Base-by-base conservation (phyloP, 2,888 invertebrate genomes). In the Nebria brevicollis region DNA sequence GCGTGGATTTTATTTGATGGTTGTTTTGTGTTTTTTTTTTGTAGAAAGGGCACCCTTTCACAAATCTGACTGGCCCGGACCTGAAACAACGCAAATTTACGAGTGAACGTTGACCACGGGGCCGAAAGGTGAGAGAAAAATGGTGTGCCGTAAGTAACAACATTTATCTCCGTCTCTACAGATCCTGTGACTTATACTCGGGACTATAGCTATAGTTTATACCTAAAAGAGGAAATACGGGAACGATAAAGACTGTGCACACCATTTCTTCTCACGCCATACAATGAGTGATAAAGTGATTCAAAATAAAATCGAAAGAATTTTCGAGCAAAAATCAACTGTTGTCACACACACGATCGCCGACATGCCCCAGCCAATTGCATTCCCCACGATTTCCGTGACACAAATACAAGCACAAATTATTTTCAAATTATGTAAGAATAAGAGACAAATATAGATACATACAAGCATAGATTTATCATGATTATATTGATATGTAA, bases 31-130 rank as follows among this genome's bases (percentile, higher is more conserved):
- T 54, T 20, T 20, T 20, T 20, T 20, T 13, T 54, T 54, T 78
- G 72, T 75, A 75, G 75, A 74, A 74, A 77, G 77, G 79, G 74
- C 78, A 74, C 82, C 72, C 70, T 79, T 78, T 91, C 91, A 92
- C 89, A 92, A 90, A 90, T 92, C 92, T 86, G 92, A 91, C 89
- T 91, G 91, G 87, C 91, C 92, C 86, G 92, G 92, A 90, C 92
- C 92, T 92, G 90, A 84, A 91, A 91, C 43, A 80, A 75, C 72
- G 41, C 72, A 72, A 72, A 72, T 34, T 26, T 72, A 72, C 72
- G 68, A n/a, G 3, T 42, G 54, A 11, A 54, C 41, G 64, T 80
- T 75, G 20, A 77, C 26, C 4, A 70, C 4, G 54, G 66, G 66
- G 66, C 66, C 54, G 0, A 65, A 15, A 11, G 66, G n/a, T 10